Evolutionary conservation across 2,888 invertebrate species (phyloP), one percentile per base, ranked within the genome.

Genomic region (Chrysina gloriosa): DNA sequence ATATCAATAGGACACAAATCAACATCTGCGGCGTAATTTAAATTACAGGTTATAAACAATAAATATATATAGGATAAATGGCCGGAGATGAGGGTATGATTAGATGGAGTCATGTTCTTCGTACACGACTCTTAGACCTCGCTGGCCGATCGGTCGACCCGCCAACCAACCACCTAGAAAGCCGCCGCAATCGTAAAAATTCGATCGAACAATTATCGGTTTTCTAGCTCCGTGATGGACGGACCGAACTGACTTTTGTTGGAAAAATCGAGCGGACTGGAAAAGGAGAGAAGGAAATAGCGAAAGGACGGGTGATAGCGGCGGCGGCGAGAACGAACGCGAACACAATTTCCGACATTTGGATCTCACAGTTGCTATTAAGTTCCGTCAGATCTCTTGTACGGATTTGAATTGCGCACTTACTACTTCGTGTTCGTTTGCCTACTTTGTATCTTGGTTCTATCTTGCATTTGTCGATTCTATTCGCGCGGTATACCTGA

Each of bases 51-150:
- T 50, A 48, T 61, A 34, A 61, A 58, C 56, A 50, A 48, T 39
- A 29, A 61, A 61, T 25, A 29, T 21, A 36, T 48, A 34, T 9
- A 25, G 58, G 66, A 67, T 50, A 61, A 67, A 61, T 61, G 34
- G 56, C 11, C 29, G 21, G 4, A 63, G 54, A 67, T 63, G 63
- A 23, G 52, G 52, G 67, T 67, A 63, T 52, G 67, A 63, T 67
- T 67, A 63, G 67, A 63, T 63, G 50, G 25, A 61, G 67, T 67
- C 67, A 67, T 67, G 63, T 52, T 67, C 67, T 34, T 27, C 27
- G 67, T 50, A 63, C 67, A 67, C 67, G 63, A 67, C 31, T 67
- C 42, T 25, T 50, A 52, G n/a, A 36, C 50, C 42, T 9, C n/a
- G n/a, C n/a, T n/a, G n/a, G n/a, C n/a, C n/a, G n/a, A n/a, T n/a